Conservation (phyloP, 2,113 vertebrate genomes). For the Salvelinus sp. region DNA sequence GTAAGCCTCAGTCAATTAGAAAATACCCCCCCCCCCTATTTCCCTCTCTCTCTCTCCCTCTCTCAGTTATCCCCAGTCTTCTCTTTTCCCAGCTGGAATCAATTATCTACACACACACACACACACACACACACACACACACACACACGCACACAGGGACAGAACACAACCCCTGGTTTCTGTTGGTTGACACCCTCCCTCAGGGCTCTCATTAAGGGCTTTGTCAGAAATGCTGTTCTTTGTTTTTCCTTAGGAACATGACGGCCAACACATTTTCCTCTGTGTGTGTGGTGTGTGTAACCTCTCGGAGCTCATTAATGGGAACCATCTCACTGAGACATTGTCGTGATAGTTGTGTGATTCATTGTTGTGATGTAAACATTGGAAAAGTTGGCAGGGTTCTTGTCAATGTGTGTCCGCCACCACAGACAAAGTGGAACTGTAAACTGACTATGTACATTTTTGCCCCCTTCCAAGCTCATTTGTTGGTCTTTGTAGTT, state of each 20-base stretch:
- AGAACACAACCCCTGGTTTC: conserved; percentile 46
- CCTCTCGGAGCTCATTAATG: background rate
- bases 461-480: too few relatives aligned
- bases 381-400: background rate
- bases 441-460: too few relatives aligned
- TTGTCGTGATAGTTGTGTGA: background rate
- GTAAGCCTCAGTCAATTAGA: conserved; percentile 15
- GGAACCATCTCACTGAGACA: background rate
- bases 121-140: conserved; percentile 19
- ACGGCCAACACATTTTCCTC: background rate
- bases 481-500: background rate
- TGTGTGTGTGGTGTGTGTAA: background rate
- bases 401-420: background rate
- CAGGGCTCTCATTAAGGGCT: conserved; percentile 55
- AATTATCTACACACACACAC: conserved; percentile 47
- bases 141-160: background rate
- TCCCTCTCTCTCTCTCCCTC: background rate
- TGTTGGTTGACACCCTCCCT: conserved; percentile 59
- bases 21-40: background rate
- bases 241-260: conserved; percentile 36
- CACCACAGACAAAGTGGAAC: background rate
- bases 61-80: conserved; percentile 24
- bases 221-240: conserved; percentile 41
- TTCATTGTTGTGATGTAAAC: background rate
- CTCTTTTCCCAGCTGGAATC: conserved; percentile 56